Percentiles rank a stretch among this genome's conserved stretches.
Evolutionary conservation across 2,888 invertebrate genomes (phyloP).

Genomic region (Selenia dentaria): DNA sequence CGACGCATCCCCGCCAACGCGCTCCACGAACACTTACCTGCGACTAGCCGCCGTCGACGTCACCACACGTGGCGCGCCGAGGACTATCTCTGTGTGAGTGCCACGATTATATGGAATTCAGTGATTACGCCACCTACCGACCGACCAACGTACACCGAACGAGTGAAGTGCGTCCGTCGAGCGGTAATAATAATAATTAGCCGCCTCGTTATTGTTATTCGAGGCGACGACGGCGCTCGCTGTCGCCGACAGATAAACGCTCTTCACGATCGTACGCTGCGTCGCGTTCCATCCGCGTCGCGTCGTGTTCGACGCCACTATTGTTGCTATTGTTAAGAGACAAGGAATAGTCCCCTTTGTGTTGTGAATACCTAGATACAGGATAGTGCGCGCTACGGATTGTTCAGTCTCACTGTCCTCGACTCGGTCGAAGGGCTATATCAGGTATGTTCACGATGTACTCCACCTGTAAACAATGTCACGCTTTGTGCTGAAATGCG

Average conservation of each 20-base stretch:
- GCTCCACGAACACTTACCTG: constrained; percentile 49
- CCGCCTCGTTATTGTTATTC: constrained; percentile 69
- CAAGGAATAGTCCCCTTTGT: constrained; percentile 54
- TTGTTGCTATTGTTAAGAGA: constrained; percentile 52
- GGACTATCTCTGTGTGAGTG: constrained; percentile 52
- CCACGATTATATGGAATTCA: constrained; percentile 68
- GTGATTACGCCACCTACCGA: constrained; percentile 73
- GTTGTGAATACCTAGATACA: constrained; percentile 47
- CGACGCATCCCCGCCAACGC: constrained; percentile 55
- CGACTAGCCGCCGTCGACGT: constrained; percentile 58
- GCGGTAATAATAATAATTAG: constrained; percentile 74
- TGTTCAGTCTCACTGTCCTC: constrained; percentile 42
- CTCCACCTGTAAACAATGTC: constrained; percentile 55
- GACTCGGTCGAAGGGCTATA: constrained; percentile 44
- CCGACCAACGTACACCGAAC: constrained; percentile 42
- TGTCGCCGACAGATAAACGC: constrained; percentile 66
- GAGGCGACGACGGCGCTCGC: constrained; percentile 51
- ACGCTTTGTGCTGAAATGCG: constrained; percentile 45
- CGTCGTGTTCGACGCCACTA: constrained; percentile 43
- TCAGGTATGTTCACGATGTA: constrained; percentile 56
- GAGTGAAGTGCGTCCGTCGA: constrained; percentile 54
- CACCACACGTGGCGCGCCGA: constrained; percentile 68
- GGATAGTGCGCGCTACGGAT: constrained; percentile 53
- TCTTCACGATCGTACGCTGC: constrained; percentile 51
- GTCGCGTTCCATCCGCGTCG: constrained; percentile 8